Evolutionary conservation across 2,888 invertebrate genomes (phyloP).

Genomic region (Xylophagus ater): DNA sequence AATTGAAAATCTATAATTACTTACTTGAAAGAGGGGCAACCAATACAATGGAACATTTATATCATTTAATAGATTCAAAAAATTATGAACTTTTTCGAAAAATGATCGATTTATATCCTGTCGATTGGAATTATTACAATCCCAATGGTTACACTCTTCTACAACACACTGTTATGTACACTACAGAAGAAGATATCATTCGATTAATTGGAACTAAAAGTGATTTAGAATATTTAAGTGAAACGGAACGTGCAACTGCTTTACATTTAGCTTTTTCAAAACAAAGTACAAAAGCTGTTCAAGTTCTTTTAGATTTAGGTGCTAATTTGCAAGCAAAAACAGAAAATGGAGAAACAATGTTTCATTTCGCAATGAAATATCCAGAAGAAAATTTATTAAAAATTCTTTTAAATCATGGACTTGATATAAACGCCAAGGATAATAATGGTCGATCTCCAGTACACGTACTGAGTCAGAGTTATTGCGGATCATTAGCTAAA

Average conservation of each 20-base stretch:
- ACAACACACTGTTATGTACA: conserved; percentile 1
- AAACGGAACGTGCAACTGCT: conserved; percentile 2
- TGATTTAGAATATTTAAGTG: conserved; percentile 1
- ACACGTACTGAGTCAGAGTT: neutral
- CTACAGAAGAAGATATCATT: neutral
- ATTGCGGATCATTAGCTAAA: neutral
- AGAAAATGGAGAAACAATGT: conserved; percentile 1
- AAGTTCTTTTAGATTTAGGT: conserved; percentile 1
- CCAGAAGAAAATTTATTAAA: too few species aligned
- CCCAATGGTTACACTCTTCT: conserved; percentile 1
- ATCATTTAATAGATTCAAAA: neutral
- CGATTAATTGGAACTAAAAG: conserved; percentile 2
- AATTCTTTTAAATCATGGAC: neutral
- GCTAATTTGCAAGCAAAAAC: conserved; percentile 1
- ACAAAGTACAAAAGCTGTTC: conserved; percentile 2
- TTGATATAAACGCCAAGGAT: conserved; percentile 3
- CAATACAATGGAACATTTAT: neutral
- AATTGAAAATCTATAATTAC: conserved; percentile 1
- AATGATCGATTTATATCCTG: neutral
- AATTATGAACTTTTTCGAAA: conserved; percentile 1
- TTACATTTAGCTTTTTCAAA: conserved; percentile 5
- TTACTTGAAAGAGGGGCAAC: neutral
- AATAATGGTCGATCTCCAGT: conserved; percentile 2
- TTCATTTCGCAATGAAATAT: conserved; percentile 3
- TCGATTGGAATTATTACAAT: conserved; percentile 4